phyloP scores from a whole-genome alignment of 2,113 vertebrate genomes.

The Chaetorhynchus papuensis region DNA sequence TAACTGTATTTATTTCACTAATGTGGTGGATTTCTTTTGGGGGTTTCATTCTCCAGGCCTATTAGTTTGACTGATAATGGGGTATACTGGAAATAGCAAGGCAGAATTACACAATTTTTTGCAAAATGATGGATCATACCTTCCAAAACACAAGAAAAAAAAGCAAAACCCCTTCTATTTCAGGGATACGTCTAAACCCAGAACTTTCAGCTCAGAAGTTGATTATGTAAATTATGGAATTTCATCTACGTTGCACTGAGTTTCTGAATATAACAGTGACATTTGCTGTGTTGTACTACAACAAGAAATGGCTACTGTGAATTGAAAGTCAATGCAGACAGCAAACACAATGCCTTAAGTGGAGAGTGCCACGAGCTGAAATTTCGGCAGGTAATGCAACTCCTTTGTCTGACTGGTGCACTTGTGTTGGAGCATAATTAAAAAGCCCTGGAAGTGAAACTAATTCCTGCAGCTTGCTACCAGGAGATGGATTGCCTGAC shows the following conservation, averaged over 20 bases:
- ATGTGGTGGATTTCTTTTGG: constrained; percentile 54
- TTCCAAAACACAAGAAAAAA: constrained; percentile 1
- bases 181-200: background rate
- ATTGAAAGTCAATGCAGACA: background rate
- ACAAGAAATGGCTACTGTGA: background rate
- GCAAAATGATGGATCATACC: background rate
- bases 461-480: constrained; percentile 6
- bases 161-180: background rate
- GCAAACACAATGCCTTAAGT: background rate
- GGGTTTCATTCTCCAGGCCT: constrained; percentile 41
- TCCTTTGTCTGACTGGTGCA: background rate
- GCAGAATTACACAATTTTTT: background rate
- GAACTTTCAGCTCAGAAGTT: background rate
- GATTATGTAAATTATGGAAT: background rate
- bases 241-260: background rate
- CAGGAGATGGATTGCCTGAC: background rate
- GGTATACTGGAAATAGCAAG: background rate
- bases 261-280: background rate
- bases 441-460: constrained; percentile 31
- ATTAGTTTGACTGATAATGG: constrained; percentile 51
- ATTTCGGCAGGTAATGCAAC: background rate
- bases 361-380: background rate
- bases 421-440: background rate
- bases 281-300: background rate
- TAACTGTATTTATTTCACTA: constrained; percentile 65